Conservation (phyloP, 2,113 vertebrate genomes). For the Hippolais icterina region DNA sequence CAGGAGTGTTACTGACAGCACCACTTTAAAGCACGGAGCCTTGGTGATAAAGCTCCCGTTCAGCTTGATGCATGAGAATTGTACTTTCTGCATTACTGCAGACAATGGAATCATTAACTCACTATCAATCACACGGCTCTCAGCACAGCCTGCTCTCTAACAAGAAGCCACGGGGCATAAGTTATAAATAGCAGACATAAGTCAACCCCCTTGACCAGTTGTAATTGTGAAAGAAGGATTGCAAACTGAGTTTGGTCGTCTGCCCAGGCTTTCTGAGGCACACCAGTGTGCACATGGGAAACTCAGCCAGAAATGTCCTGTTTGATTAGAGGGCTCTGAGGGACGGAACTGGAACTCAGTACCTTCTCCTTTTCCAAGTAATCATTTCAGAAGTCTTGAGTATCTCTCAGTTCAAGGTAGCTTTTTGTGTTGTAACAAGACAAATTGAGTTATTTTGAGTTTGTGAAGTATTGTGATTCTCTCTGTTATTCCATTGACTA, state of each 20-base stretch:
- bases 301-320: not conserved
- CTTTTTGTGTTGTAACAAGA: not conserved
- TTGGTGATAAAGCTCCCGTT: not conserved
- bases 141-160: not conserved
- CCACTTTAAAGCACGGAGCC: constrained; percentile 10
- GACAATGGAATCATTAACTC: constrained; percentile 59
- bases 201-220: constrained; percentile 11
- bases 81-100: constrained; percentile 37
- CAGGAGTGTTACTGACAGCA: not conserved
- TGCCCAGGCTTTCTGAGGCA: not conserved
- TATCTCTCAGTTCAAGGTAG: not conserved
- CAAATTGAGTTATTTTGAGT: not conserved
- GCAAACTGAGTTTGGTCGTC: not conserved
- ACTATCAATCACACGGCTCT: not conserved
- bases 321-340: not conserved
- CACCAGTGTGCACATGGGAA: not conserved
- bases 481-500: not conserved
- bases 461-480: not conserved
- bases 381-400: not conserved
- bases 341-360: not conserved
- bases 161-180: constrained; percentile 16
- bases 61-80: constrained; percentile 46
- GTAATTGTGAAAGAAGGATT: constrained; percentile 4
- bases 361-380: not conserved
- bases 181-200: constrained; percentile 49